Base-by-base conservation (phyloP, 2,797 vertebrate species). In the Tokudaia tokunoshimensis region DNA sequence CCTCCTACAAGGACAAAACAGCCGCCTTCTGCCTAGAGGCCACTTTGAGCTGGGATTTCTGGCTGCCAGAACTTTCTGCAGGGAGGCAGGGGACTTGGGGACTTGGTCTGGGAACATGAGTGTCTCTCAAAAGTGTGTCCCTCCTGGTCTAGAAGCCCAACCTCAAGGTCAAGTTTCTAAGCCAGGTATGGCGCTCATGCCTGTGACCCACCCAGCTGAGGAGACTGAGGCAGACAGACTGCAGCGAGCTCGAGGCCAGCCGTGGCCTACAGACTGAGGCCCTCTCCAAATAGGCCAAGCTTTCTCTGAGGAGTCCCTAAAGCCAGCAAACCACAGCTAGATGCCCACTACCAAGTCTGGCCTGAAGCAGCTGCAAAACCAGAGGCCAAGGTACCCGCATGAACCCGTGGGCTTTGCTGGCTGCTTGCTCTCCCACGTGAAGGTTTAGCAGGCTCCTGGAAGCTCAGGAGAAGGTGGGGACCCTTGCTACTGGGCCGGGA, bases 61-160 rank as follows among this genome's bases (percentile, higher is more conserved):
- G 63, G 80, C 81, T 31, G 37, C 59, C 41, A 41, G 87, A 70
- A 44, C 44, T 4, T 22, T 3, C 9, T 6, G 47, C 1, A 3
- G 31, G n/a, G n/a, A 34, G n/a, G 52, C 55, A 7, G 29, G 1
- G 2, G 52, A 24, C 61, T 89, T 0, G 29, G 1, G 2, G 52
- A 24, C 61, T 89, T 0, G 52, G n/a, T 50, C 34, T n/a, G 31
- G 72, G 29, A 37, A 44, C 3, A 1, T 0, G 1, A 37, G 24
- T 6, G 7, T 11, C 31, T n/a, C 72, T 95, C 52, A 29, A 19
- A 52, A 29, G 44, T 13, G 4, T 15, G 8, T 44, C 37, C 78
- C 20, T 59, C 24, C 84, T 50, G 44, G 50, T 57, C 87, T 59
- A 78, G 74, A 65, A 84, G 34, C 44, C 61, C 26, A 57, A 14